Base-by-base conservation (phyloP, 2,797 vertebrate genomes). In the Mycteria americana region DNA sequence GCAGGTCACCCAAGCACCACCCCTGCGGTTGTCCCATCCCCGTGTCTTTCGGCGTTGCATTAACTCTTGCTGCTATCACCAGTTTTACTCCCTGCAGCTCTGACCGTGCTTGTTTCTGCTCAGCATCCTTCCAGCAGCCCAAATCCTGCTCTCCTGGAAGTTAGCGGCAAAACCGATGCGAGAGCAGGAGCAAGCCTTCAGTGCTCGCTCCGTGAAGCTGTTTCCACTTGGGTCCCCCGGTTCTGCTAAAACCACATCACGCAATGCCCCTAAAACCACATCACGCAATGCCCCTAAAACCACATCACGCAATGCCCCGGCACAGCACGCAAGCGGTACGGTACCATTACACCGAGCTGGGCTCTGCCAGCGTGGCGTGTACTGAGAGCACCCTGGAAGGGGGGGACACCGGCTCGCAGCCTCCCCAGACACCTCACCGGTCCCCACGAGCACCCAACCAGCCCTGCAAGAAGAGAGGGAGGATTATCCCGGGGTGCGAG, bases 1-100 rank as follows among this genome's bases (percentile, higher is more conserved):
- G 45, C 64, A 70, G n/a, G 59, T 53, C 67, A 73, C 41, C 41
- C 3, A 21, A 74, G 53, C 24, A 53, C 11, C 24, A 53, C 11
- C 37, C 18, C 12, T 3, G 7, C 37, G 33, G 21, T 7, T 1
- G 15, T 31, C 62, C 63, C 7, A 1, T 28, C 53, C 53, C 56
- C 6, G 24, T 6, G 57, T 0, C 0, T 31, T 82, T 23, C 1
- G 9, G 15, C 11, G 3, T 24, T 0, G 4, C 21, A 4, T 33
- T 33, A 72, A 5, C 53, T 92, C 65, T 53, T 43, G 46, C 22
- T 21, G 43, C 48, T 24, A 27, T 22, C 86, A 39, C 46, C 37
- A 12, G 6, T 13, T 73, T 33, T 37, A 50, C 27, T n/a, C 59
- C 74, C 68, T 5, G 45, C 19, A 28, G 18, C 53, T 86, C 74